Conservation (phyloP, 2,797 vertebrate species). For the Tamandua tetradactyla region DNA sequence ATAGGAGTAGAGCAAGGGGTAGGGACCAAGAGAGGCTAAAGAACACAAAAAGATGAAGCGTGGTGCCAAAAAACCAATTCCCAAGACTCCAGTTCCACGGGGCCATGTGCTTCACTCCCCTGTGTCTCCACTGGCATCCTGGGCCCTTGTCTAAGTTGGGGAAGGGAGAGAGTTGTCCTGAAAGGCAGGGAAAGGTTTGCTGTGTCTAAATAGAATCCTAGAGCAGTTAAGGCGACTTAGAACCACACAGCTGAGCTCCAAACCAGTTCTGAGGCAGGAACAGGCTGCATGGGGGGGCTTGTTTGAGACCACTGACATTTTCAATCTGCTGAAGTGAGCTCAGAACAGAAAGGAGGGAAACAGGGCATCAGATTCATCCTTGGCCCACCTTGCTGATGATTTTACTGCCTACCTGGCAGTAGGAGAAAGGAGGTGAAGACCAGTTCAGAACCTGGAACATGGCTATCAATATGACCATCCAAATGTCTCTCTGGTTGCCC, state of each 20-base stretch:
- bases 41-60: background rate
- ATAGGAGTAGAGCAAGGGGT: too few relatives aligned
- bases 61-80: background rate
- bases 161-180: background rate
- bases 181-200: background rate
- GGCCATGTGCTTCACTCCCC: background rate
- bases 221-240: background rate
- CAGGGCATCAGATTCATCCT: background rate
- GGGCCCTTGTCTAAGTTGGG: background rate
- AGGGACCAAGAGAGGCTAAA: background rate
- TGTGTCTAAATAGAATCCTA: background rate
- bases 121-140: background rate
- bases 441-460: too few relatives aligned
- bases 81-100: too few relatives aligned
- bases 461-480: background rate
- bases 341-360: background rate
- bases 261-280: background rate
- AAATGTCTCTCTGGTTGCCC: background rate
- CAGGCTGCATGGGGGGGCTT: background rate
- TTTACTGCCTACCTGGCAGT: background rate
- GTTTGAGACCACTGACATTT: background rate
- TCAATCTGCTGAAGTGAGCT: background rate
- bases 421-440: background rate
- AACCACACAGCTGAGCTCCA: background rate
- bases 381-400: background rate